phyloP scores from a whole-genome alignment of 2,888 invertebrate genomes.

The Andrena bucephala region DNA sequence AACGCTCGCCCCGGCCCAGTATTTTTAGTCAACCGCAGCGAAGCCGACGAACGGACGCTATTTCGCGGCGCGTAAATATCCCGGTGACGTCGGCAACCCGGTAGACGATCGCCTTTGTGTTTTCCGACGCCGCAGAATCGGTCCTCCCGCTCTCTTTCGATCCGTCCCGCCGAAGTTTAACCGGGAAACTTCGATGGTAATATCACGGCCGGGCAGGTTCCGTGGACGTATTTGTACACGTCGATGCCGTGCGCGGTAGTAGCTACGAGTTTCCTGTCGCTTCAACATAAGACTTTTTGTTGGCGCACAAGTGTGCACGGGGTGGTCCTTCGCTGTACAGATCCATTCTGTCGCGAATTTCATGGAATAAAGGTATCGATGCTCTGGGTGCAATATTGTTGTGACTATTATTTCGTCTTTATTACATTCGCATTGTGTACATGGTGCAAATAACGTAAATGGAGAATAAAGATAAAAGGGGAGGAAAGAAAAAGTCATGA shows the following conservation, averaged over 20 bases:
- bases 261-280: conserved; percentile 17
- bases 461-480: no score
- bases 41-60: conserved; percentile 47
- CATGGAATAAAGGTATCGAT: no score
- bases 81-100: conserved; percentile 53
- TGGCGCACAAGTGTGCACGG: no score
- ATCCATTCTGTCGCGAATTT: no score
- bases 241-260: conserved; percentile 3
- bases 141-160: background rate
- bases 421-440: no score
- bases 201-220: conserved; percentile 1
- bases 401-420: no score
- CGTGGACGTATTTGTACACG: conserved; percentile 18
- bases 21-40: conserved; percentile 58
- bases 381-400: no score
- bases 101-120: conserved; percentile 39
- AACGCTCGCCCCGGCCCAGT: conserved; percentile 19
- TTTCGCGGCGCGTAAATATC: conserved; percentile 61
- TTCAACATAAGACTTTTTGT: conserved; percentile 8
- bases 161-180: conserved; percentile 6
- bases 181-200: conserved; percentile 27
- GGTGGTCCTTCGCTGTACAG: no score
- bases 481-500: no score
- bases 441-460: no score
- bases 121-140: conserved; percentile 14